Evolutionary conservation across 1,140 invertebrate species (phyloP).

Genomic region (Archivesica marissinica): DNA sequence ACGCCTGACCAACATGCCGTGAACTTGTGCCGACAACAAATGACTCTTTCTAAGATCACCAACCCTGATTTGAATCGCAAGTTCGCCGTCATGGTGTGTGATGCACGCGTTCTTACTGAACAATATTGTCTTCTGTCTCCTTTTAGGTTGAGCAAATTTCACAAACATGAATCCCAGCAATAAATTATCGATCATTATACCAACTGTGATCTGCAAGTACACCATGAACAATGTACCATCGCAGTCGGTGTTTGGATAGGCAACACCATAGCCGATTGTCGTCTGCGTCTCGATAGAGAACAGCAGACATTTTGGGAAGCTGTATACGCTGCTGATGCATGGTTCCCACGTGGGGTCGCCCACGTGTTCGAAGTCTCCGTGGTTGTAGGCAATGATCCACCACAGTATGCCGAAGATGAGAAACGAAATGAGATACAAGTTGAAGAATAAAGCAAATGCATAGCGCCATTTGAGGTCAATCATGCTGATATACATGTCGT

Average conservation of each 20-base stretch:
- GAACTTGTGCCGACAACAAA: constrained; percentile 86
- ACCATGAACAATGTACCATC: constrained; percentile 70
- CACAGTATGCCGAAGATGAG: constrained; percentile 95
- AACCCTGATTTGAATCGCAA: constrained; percentile 91
- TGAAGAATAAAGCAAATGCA: constrained; percentile 95
- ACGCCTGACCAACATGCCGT: constrained; percentile 85
- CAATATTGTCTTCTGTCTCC: constrained; percentile 80
- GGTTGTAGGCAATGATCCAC: constrained; percentile 96
- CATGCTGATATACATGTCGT: constrained; percentile 79
- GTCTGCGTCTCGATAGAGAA: constrained; percentile 86
- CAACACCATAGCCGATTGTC: constrained; percentile 85
- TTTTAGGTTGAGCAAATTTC: constrained; percentile 81
- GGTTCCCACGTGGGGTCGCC: constrained; percentile 85
- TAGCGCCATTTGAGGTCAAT: constrained; percentile 94
- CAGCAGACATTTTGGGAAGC: constrained; percentile 81
- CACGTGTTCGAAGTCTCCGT: constrained; percentile 92
- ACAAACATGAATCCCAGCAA: constrained; percentile 82
- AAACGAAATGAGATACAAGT: constrained; percentile 97
- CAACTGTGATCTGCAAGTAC: constrained; percentile 80
- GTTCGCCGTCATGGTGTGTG: constrained; percentile 89
- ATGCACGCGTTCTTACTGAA: constrained; percentile 82
- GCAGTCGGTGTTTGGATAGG: constrained; percentile 88
- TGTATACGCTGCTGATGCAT: constrained; percentile 79
- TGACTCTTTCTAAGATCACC: constrained; percentile 82
- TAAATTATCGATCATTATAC: constrained; percentile 80